Conservation (phyloP, 1,140 invertebrate species). For the Halictus rubicundus region DNA sequence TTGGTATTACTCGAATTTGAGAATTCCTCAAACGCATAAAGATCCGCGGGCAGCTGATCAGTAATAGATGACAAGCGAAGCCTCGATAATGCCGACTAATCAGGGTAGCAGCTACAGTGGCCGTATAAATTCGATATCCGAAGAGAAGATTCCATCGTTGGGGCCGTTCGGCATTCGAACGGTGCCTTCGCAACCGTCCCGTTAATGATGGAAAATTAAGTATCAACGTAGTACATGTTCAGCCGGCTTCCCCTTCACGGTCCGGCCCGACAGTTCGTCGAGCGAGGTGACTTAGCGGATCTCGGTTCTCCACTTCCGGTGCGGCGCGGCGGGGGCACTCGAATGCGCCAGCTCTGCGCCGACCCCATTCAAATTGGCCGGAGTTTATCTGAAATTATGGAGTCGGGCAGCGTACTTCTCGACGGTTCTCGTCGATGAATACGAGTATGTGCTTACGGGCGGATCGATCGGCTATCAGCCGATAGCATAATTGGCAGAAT, state of each 20-base stretch:
- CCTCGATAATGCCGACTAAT: no score
- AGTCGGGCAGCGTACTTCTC: conserved; percentile 42
- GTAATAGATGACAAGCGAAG: no score
- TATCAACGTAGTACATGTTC: conserved; percentile 72
- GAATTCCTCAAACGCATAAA: no score
- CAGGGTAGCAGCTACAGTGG: conserved; percentile 39
- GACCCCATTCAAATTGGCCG: conserved; percentile 37
- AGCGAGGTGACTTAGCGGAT: conserved; percentile 33
- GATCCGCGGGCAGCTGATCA: no score
- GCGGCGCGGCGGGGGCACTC: no score
- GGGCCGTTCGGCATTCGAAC: conserved; percentile 20
- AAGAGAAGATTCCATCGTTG: conserved; percentile 34
- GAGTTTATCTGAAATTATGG: conserved; percentile 49
- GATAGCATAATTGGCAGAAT: conserved; percentile 35
- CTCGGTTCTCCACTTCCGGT: conserved; percentile 19
- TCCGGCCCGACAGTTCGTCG: conserved; percentile 18
- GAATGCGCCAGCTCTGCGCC: conserved; percentile 6
- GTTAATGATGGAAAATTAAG: conserved; percentile 77
- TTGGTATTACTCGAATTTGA: no score
- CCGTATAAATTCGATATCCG: conserved; percentile 48
- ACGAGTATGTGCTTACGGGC: conserved; percentile 31
- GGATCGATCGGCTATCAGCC: conserved; percentile 36
- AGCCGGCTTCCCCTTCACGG: conserved; percentile 59
- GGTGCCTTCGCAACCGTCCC: conserved; percentile 38
- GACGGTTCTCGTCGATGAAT: conserved; percentile 30